Evolutionary conservation across 2,113 vertebrate genomes (phyloP).

Genomic region (Hippopotamus amphibius): DNA sequence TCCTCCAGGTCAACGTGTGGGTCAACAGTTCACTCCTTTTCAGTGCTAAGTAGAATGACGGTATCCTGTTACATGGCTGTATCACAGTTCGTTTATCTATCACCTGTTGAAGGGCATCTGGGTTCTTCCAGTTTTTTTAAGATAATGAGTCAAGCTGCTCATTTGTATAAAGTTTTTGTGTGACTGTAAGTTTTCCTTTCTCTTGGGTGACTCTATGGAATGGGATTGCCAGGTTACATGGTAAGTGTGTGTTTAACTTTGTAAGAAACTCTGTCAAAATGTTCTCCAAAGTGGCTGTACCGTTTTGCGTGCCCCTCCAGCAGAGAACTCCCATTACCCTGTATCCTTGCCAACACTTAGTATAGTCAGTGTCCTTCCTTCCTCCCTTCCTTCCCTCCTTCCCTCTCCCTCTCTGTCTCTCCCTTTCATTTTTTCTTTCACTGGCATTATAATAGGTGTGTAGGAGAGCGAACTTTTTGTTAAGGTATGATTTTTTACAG

Average conservation of each 20-base stretch:
- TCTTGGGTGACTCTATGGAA: neutral
- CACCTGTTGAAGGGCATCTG: neutral
- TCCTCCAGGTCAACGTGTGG: fast-evolving
- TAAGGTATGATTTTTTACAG: neutral
- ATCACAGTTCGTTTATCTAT: neutral
- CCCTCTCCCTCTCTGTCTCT: too few species aligned
- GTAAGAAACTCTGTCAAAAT: neutral
- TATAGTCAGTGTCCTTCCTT: neutral
- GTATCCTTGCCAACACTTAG: neutral
- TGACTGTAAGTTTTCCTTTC: neutral
- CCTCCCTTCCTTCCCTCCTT: too few species aligned
- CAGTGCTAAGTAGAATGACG: neutral
- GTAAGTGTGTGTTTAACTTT: neutral
- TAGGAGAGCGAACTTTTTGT: neutral
- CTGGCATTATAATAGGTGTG: neutral
- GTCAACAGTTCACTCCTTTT: neutral
- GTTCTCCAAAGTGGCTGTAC: neutral
- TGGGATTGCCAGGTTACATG: neutral
- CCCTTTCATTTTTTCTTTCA: neutral
- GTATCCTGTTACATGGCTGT: neutral
- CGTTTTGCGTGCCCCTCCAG: neutral
- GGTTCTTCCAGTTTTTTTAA: neutral
- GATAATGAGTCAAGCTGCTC: neutral
- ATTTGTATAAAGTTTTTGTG: neutral
- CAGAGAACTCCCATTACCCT: neutral